Evolutionary conservation across 2,888 invertebrate genomes (phyloP), one percentile per base, ranked within the genome.

Genomic region (Heliconius ismenius): DNA sequence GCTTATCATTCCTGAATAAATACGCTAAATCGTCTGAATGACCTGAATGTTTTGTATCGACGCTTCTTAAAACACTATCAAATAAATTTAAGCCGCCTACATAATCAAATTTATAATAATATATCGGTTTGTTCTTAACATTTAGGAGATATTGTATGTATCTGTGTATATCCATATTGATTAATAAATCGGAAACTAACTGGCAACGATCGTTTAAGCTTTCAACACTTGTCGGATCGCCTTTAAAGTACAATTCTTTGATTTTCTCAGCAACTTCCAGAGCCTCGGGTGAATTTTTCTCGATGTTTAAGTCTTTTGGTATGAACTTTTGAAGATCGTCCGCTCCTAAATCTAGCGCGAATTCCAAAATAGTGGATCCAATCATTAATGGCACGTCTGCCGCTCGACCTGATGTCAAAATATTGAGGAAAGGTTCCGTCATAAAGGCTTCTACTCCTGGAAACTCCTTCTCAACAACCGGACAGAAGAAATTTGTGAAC

Each of bases 1-100:
- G 88, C 10, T 85, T 80, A 11, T 89, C 89, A 79, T 87, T 90
- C 80, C 83, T 91, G 84, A 94, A 94, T 26, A 94, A 74, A 76
- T 94, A 94, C 0, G 91, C 91, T 36, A 92, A 69, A 3, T 94
- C 94, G 75, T 94, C 94, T 81, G 84, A 81, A 82, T 93, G 93
- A 39, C 86, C 89, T 0, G 93, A 88, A 3, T 86, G 83, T 2
- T 88, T 87, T 39, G 90, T 26, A 0, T 87, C 88, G 3, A 87
- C 77, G 39, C 78, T 81, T 3, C 80, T 76, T 10, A 85, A 4
- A 1, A 89, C 0, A 26, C 88, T 87, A 15, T 83, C 84, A 0
- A 87, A 83, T 2, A 88, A 24, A 54, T 94, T 93, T 75, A 93
- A 78, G 36, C 89, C 91, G 0, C 94, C 93, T 0, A 90, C 85